These are phyloP conservation scores for Sylvilagus floridanus DNA, from an alignment of 2,797 vertebrate genomes.

Conservation along the genomic window DNA sequence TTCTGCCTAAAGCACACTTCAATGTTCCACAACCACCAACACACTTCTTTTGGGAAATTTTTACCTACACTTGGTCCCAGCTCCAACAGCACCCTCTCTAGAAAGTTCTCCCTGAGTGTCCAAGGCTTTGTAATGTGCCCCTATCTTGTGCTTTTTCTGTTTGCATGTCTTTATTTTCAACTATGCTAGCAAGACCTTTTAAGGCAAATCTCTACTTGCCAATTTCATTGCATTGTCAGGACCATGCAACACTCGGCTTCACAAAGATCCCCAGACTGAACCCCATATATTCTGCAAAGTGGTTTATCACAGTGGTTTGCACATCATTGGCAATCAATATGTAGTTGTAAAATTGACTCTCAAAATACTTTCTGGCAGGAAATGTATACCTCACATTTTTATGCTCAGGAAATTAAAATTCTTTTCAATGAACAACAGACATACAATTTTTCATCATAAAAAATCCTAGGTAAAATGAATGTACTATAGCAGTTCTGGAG, in stretches of 20 bases:
- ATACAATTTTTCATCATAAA: background rate
- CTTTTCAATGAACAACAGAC: slow-evolving; percentile 1
- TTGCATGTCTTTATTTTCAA: background rate
- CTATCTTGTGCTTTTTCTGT: slow-evolving; percentile 27
- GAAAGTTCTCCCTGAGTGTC: background rate
- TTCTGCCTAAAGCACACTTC: background rate
- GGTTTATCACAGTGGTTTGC: background rate
- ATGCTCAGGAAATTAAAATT: slow-evolving; percentile 5
- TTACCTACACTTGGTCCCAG: background rate
- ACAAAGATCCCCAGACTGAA: background rate
- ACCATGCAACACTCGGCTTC: background rate
- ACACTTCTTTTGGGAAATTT: background rate
- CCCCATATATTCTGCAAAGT: background rate
- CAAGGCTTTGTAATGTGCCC: background rate
- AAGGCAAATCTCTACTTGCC: background rate
- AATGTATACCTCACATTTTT: background rate
- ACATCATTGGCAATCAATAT: background rate
- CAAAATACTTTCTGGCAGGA: slow-evolving; percentile 36
- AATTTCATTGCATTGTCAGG: background rate
- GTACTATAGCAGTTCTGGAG: background rate
- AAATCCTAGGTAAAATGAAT: background rate
- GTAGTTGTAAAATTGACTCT: background rate
- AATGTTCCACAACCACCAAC: background rate
- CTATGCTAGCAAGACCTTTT: background rate
- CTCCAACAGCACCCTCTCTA: background rate